Evolutionary conservation across 2,113 vertebrate species (phyloP), one percentile per base, ranked within the genome.

Genomic region (Dolichotis patagonum): DNA sequence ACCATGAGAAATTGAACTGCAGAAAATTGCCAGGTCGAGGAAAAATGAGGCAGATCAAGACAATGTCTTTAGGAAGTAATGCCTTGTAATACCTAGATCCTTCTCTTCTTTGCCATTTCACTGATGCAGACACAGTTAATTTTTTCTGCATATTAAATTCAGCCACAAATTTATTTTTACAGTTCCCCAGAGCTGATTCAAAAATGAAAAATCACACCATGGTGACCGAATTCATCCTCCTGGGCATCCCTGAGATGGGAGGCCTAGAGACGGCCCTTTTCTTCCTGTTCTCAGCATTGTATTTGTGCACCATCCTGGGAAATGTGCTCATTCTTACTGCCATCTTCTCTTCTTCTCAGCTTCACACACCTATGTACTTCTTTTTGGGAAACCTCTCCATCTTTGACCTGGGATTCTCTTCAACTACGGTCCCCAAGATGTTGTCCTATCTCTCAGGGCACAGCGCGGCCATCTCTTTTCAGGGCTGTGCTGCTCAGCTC

Each of bases 361-460:
- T 84, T 26, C 81, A 84, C 13, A 60, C 81, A 0, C 81, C 81
- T 1, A 84, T 84, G 90, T 92, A 92, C 6, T 84, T 30, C n/a
- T 92, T 92, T 41, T 38, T 92, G 5, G 81, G 67, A 60, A 92
- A 84, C 22, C 90, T 92, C 30, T 92, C 80, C 8, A 84, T 84
- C 30, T 92, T 28, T 84, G 90, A 92, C 52, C 13, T 92, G 80
- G 13, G 80, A 8, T 92, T 92, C 30, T 92, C 63, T 20, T 92
- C 65, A 0, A 73, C 80, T 9, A 92, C 90, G 46, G 30, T 38
- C 46, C 90, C 90, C 41, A 92, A 92, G 80, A 84, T 92, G 90
- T 12, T 92, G 65, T 84, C 65, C 7, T 92, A 92, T 46, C 80
- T 84, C 58, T 60, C 90, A 73, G 90, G 80, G 6, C 22, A 46